Conservation (phyloP, 1,140 invertebrate genomes). For the Marisa cornuarietis region DNA sequence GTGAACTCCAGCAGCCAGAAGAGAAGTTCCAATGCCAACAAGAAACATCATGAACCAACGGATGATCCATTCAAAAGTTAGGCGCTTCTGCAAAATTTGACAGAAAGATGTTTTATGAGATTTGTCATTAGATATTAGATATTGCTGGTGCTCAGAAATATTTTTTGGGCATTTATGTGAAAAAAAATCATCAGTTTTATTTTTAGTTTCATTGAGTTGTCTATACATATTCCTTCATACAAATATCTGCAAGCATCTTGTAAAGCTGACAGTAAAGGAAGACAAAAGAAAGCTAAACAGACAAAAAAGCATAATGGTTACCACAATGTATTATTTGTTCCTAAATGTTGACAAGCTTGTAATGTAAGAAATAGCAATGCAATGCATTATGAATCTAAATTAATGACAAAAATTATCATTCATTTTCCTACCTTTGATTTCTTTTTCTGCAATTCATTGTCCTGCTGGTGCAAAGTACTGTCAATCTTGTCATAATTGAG, state of each 20-base stretch:
- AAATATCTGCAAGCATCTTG: too few species aligned
- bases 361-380: too few species aligned
- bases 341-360: neutral
- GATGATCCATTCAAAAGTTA: constrained; percentile 47
- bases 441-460: constrained; percentile 41
- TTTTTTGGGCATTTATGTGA: too few species aligned
- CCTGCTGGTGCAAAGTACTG: constrained; percentile 55
- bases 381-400: too few species aligned
- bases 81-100: constrained; percentile 44
- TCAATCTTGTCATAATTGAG: constrained; percentile 64
- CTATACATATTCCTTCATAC: too few species aligned
- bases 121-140: neutral
- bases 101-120: neutral
- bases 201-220: too few species aligned
- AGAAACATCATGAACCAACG: constrained; percentile 94
- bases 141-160: too few species aligned
- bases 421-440: constrained; percentile 50
- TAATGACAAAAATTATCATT: neutral
- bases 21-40: constrained; percentile 90
- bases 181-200: too few species aligned
- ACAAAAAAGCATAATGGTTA: neutral
- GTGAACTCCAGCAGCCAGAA: constrained; percentile 89
- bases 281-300: neutral
- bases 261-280: neutral
- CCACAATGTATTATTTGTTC: neutral